Percentiles rank a stretch among this genome's conserved stretches.
Evolutionary conservation across 2,113 vertebrate species (phyloP).

Genomic region (Acrocephalus kingi): DNA sequence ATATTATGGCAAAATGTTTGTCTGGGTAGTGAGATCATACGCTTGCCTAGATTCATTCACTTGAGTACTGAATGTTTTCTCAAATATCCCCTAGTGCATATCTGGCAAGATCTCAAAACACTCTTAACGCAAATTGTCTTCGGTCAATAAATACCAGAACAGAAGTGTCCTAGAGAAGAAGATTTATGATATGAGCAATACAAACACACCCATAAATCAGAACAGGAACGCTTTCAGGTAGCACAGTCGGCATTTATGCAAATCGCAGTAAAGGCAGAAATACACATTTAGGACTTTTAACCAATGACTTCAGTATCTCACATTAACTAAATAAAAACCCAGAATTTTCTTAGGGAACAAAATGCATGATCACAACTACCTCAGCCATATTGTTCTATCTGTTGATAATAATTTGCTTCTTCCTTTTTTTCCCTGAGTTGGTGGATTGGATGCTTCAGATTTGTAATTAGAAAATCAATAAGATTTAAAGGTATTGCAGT

Average conservation of each 20-base stretch:
- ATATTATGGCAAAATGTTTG: constrained; percentile 61
- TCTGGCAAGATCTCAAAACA: constrained; percentile 87
- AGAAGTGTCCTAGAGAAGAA: constrained; percentile 82
- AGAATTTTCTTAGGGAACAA: not conserved
- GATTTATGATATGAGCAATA: constrained; percentile 85
- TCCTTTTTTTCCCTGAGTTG: not conserved
- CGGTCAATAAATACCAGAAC: constrained; percentile 88
- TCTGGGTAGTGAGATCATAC: constrained; percentile 62
- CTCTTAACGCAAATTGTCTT: constrained; percentile 84
- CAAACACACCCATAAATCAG: constrained; percentile 88
- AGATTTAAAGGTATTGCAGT: not conserved
- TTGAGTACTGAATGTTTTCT: constrained; percentile 66
- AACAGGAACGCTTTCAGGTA: constrained; percentile 75
- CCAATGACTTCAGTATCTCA: constrained; percentile 12
- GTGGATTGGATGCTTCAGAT: not conserved
- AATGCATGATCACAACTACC: not conserved
- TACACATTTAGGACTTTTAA: constrained; percentile 23
- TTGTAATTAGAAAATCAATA: not conserved
- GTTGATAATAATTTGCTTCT: not conserved
- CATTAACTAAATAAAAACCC: not conserved
- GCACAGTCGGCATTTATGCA: constrained; percentile 75
- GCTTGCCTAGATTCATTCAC: constrained; percentile 56
- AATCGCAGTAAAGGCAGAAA: constrained; percentile 55
- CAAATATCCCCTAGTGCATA: constrained; percentile 83
- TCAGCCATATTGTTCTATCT: not conserved